Evolutionary conservation across 1,140 invertebrate species (phyloP), one percentile per base, ranked within the genome.

Genomic region (Oncopodura yosiiana): DNA sequence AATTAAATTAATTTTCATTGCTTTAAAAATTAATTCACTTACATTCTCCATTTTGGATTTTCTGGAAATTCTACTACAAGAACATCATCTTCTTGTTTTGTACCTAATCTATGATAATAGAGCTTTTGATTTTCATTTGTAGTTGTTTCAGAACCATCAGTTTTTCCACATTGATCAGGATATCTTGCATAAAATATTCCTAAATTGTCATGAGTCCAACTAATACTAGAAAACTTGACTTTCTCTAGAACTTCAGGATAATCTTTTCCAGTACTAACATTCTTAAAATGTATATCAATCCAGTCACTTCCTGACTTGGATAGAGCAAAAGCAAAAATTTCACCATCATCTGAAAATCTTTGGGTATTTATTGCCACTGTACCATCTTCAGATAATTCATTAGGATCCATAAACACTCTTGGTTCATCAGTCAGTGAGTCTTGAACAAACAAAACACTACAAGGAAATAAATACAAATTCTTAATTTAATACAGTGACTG

Each of bases 281-380:
- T 78, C 63, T 82, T 82, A 60, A 91, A 84, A 67, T 85, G 81
- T 66, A 98, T 90, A 24, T 83, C 89, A 55, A 84, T 81, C 94
- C 94, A 98, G 70, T 99, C 94, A 27, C 92, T 94, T 8, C 94
- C 94, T 73, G 84, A 93, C 49, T 80, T 80, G 65, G 87, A 92
- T 1, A 98, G 74, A 4, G 84, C 88, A 75, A 96, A 98, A 0
- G 92, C 91, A 74, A 91, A 85, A 37, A 81, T 83, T 63, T 78
- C 76, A 3, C 93, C 94, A 77, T 97, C 84, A 67, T 96, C 83
- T 1, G 91, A 94, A 72, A 95, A 98, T 30, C 78, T 72, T 39
- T 77, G 82, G 36, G 77, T 78, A 0, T 80, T 78, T 16, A 99
- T 72, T 2, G 93, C 84, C 19, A 94, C 75, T 1, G 94, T 96